These are phyloP conservation scores for Fistularia commersonii DNA, from an alignment of 2,797 vertebrate species.

Conservation along the genomic window DNA sequence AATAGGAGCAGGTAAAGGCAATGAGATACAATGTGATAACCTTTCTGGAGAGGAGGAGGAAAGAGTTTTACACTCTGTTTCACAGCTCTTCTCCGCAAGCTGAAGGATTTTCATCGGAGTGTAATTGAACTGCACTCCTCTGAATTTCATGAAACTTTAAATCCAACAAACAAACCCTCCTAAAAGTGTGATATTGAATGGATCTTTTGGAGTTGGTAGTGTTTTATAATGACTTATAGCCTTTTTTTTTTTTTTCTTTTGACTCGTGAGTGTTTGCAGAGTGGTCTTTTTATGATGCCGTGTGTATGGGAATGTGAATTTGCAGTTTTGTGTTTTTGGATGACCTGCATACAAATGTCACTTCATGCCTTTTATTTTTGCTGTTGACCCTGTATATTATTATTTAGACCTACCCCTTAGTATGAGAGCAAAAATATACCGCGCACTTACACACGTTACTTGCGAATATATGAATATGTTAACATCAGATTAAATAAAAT, in stretches of 20 bases:
- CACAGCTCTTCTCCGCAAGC: slow-evolving; percentile 44
- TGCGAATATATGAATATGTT: slow-evolving; percentile 16
- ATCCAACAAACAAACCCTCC: no score
- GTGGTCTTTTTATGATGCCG: no score
- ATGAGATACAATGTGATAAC: slow-evolving; percentile 73
- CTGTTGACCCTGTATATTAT: slow-evolving; percentile 1
- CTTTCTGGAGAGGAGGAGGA: slow-evolving; percentile 63
- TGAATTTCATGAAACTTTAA: no score
- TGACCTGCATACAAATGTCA: no score
- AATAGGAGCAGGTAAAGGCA: slow-evolving; percentile 74
- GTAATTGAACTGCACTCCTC: background rate
- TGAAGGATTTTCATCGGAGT: slow-evolving; percentile 40
- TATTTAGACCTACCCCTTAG: slow-evolving; percentile 13
- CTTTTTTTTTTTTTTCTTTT: background rate
- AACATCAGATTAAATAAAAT: slow-evolving; percentile 58
- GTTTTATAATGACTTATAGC: no score
- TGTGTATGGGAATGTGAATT: no score
- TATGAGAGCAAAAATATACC: slow-evolving; percentile 25
- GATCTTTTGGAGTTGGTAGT: no score
- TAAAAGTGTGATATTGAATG: no score
- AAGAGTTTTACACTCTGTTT: slow-evolving; percentile 62
- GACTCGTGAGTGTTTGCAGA: background rate
- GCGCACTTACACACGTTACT: no score
- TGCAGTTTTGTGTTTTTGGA: no score
- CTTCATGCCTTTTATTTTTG: no score